Evolutionary conservation across 1,140 invertebrate species (phyloP).

Genomic region (Drosophila prosaltans): DNA sequence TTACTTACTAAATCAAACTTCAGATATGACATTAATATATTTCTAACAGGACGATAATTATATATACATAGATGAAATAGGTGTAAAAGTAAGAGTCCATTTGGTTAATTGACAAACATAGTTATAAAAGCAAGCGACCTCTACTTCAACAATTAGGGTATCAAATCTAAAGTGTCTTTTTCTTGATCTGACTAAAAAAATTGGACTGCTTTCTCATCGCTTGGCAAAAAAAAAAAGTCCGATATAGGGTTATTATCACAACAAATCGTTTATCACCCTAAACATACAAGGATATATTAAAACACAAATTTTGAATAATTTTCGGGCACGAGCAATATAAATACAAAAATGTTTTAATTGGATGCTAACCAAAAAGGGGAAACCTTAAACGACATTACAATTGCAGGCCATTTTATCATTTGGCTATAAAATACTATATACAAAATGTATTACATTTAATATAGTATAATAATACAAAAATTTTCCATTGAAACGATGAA

Average conservation of each 20-base stretch:
- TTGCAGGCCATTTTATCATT: no score
- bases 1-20: no score
- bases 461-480: conserved; percentile 35
- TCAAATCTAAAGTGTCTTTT: neutral
- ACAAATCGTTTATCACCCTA: conserved; percentile 12
- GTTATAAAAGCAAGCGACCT: neutral
- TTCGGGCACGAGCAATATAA: neutral
- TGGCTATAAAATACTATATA: no score
- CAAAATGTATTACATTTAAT: conserved; percentile 13
- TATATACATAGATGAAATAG: no score
- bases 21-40: no score
- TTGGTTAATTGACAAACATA: neutral
- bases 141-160: neutral
- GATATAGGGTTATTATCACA: conserved; percentile 1
- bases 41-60: no score
- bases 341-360: neutral
- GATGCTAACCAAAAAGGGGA: conserved; percentile 6
- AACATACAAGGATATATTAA: neutral
- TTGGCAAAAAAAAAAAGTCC: neutral
- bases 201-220: conserved; percentile 1
- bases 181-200: neutral
- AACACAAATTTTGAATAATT: neutral
- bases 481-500: conserved; percentile 58
- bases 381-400: neutral
- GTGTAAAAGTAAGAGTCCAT: no score